Evolutionary conservation across 2,113 vertebrate species (phyloP), one percentile per base, ranked within the genome.

Genomic region (Pimephales promelas): DNA sequence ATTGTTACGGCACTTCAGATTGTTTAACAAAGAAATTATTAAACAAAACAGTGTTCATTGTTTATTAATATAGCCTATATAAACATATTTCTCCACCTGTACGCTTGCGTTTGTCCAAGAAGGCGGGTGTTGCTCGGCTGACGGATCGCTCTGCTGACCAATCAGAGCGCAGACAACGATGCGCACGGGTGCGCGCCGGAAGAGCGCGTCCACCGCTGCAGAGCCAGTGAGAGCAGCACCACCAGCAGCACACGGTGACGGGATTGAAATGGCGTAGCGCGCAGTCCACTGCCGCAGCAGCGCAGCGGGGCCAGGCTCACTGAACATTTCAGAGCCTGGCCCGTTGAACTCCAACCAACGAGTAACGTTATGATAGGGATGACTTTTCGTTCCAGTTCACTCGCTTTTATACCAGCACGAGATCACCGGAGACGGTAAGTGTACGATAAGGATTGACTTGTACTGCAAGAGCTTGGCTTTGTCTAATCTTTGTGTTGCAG

Each of bases 201-300:
- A 83, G 56, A 45, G 5, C 24, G 62, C 64, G 5, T 64, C 61
- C 13, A 20, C 1, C 10, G 79, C 14, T 40, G 40, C 40, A 40
- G 9, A 10, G 40, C 36, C 36, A 2, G 36, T 9, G 36, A 40
- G 40, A 76, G 79, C 18, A 16, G 45, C 6, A 11, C 57, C 43
- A 28, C 28, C 28, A 28, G n/a, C n/a, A 57, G 54, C 54, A 77
- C 20, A 54, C 70, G 40, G 40, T 40, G 40, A 40, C 40, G 14
- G 84, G 61, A 83, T 18, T 45, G 86, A 81, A 87, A 88, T 88
- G 87, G 87, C 87, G 87, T 86, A 88, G 84, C 71, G 79, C 5
- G 75, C 14, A 3, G 18, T 56, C 47, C 20, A 45, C 6, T 10
- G 61, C 56, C 26, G 26, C 43, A 54, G 28, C 24, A 54, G 49